Conservation (phyloP, 2,888 invertebrate genomes). For the Limnephilus auricula region DNA sequence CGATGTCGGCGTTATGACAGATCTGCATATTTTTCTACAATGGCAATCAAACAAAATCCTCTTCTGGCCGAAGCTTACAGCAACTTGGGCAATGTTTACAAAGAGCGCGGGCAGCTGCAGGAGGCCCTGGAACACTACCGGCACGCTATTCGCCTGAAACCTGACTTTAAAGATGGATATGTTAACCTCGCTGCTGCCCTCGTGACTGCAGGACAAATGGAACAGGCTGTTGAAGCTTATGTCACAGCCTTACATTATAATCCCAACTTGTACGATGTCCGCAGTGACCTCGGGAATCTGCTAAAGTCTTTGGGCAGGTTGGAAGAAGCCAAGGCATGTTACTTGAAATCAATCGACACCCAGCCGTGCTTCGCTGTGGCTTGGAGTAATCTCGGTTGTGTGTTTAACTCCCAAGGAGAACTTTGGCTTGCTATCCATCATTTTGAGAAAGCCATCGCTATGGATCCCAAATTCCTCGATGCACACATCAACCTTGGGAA, state of each 20-base stretch:
- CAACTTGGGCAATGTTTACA: constrained; percentile 98
- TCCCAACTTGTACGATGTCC: constrained; percentile 99
- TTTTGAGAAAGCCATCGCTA: constrained; percentile 99
- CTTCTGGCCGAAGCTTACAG: constrained; percentile 98
- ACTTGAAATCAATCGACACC: constrained; percentile 99
- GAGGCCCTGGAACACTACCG: constrained; percentile 98
- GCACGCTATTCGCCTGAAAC: constrained; percentile 97
- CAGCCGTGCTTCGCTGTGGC: constrained; percentile 99
- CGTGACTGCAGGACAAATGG: constrained; percentile 99
- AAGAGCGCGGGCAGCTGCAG: constrained; percentile 96
- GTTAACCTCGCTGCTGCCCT: constrained; percentile 99
- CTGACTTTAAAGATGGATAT: constrained; percentile 98
- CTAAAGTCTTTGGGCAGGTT: constrained; percentile 98
- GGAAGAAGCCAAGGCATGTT: constrained; percentile 99
- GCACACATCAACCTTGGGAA: constrained; percentile 99
- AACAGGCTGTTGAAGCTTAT: constrained; percentile 99
- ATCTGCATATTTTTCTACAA: constrained; percentile 96
- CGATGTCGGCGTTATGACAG: constrained; percentile 97
- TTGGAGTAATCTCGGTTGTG: constrained; percentile 99
- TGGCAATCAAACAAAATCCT: constrained; percentile 99
- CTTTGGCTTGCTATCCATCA: constrained; percentile 99
- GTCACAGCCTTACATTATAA: constrained; percentile 99
- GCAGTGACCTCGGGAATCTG: constrained; percentile 99
- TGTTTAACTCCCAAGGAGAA: constrained; percentile 99
- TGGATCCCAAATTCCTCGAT: constrained; percentile 99